Evolutionary conservation across 92 coral and sea anemone species (phyloP), one percentile per base, ranked within the genome.

Genomic region (Porites lobata): DNA sequence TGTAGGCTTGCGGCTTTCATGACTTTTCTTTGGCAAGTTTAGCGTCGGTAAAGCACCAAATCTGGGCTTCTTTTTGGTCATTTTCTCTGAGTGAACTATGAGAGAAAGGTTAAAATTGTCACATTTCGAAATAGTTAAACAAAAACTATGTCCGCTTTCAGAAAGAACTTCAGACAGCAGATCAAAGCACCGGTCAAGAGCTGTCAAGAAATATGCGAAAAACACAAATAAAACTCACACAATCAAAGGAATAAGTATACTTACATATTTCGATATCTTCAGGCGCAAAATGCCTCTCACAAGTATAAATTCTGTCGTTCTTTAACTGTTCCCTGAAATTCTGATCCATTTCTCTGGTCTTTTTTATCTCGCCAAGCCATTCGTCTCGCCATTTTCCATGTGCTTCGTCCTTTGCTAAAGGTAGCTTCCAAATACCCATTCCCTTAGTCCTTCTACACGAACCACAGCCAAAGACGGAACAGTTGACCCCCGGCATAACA

Each of bases 351-450:
- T 26, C 29, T 26, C 29, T 26, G 29, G 29, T 26, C 29, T 26
- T 70, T 32, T 50, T 0, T 9, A 21, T 26, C 51, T 13, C 75
- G 18, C 17, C 14, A 21, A 72, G 76, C 75, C 75, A 24, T 19
- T 72, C 77, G 77, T 72, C 50, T 8, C 77, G 59, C 77, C 77
- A 73, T 73, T 73, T 73, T 73, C 77, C 59, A 73, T 73, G 77
- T 50, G 77, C 62, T 24, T 43, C 61, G 59, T 73, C 61, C 19
- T 73, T 73, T 20, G 77, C 77, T 58, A 73, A 58, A 73, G 77
- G 76, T 58, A 72, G 76, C 59, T 51, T 47, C 17, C 50, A 73
- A 73, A 50, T 73, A 15, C 77, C 77, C 19, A 73, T 50, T 73
- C 61, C 77, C 59, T 73, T 73, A 58, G 62, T 15, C 51, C 77